Percentiles rank a stretch among this genome's conserved stretches.
These are phyloP conservation scores for Nautilus pompilius DNA, from an alignment of 1,140 invertebrate genomes.

Conservation along the genomic window DNA sequence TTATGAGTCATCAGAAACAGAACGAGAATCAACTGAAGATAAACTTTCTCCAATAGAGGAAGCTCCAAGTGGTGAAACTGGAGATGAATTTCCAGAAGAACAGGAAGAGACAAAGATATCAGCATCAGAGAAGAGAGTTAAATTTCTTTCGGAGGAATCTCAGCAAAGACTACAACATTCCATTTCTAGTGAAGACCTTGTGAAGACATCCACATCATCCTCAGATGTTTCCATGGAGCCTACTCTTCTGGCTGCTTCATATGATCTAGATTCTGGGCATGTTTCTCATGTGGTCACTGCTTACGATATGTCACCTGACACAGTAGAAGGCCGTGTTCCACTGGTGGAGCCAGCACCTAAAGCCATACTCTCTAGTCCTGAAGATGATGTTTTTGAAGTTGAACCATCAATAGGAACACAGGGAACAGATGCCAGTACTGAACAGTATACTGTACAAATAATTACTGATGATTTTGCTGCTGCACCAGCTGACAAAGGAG, in stretches of 20 bases:
- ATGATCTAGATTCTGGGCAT: constrained; percentile 51
- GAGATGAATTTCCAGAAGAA: constrained; percentile 33
- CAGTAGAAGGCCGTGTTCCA: constrained; percentile 46
- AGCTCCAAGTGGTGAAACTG: constrained; percentile 26
- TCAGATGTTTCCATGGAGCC: constrained; percentile 49
- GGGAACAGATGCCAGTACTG: constrained; percentile 13
- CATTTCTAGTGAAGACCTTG: constrained; percentile 44
- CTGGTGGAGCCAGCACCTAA: constrained; percentile 39
- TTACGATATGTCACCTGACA: constrained; percentile 52
- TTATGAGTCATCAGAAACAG: constrained; percentile 45
- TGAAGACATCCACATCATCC: constrained; percentile 50
- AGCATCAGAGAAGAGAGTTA: constrained; percentile 36
- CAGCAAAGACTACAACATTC: constrained; percentile 21
- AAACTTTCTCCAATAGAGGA: constrained; percentile 48
- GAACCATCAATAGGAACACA: constrained; percentile 47
- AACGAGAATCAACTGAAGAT: constrained; percentile 43
- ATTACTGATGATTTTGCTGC: constrained; percentile 8
- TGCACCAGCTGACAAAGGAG: constrained; percentile 7
- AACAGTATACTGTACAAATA: neutral
- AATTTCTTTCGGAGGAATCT: constrained; percentile 36
- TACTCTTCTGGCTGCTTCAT: constrained; percentile 50
- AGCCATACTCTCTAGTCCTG: constrained; percentile 50
- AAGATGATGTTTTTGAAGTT: constrained; percentile 61
- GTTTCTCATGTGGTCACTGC: constrained; percentile 50
- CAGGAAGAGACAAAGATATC: constrained; percentile 19